Conservation (phyloP, 2,797 vertebrate genomes). For the Pteropus rufus region DNA sequence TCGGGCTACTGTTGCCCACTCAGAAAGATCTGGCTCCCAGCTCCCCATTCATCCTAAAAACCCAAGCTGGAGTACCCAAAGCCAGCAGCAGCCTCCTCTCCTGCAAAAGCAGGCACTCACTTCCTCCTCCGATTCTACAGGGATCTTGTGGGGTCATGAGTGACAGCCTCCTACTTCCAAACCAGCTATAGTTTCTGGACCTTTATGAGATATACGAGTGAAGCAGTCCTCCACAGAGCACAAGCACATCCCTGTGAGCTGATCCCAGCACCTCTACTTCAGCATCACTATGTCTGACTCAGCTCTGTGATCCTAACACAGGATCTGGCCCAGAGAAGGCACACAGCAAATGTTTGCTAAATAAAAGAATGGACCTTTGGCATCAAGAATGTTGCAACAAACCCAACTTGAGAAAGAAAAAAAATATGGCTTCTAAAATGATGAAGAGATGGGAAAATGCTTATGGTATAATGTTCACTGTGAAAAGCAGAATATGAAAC, state of each 20-base stretch:
- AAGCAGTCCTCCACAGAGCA: neutral
- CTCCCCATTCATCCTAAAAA: neutral
- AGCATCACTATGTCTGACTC: neutral
- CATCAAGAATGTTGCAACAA: neutral
- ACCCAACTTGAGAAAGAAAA: neutral
- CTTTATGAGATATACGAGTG: fast-evolving
- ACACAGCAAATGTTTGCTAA: neutral
- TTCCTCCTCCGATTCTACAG: neutral
- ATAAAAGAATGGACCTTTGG: neutral
- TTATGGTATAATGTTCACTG: neutral
- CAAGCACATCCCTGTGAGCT: neutral
- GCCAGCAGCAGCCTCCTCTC: neutral
- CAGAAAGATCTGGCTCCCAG: neutral
- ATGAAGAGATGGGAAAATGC: neutral
- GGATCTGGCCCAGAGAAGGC: neutral
- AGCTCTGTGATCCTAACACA: neutral
- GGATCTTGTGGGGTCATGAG: neutral
- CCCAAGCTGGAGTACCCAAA: neutral
- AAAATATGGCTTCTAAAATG: neutral
- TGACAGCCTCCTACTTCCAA: neutral
- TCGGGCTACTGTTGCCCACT: neutral
- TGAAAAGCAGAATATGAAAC: neutral
- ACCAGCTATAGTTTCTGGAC: no score
- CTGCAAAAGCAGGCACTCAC: neutral
- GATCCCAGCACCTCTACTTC: neutral